These are phyloP conservation scores for Macrobrachium rosenbergii DNA, from an alignment of 1,140 invertebrate genomes.

Conservation along the genomic window DNA sequence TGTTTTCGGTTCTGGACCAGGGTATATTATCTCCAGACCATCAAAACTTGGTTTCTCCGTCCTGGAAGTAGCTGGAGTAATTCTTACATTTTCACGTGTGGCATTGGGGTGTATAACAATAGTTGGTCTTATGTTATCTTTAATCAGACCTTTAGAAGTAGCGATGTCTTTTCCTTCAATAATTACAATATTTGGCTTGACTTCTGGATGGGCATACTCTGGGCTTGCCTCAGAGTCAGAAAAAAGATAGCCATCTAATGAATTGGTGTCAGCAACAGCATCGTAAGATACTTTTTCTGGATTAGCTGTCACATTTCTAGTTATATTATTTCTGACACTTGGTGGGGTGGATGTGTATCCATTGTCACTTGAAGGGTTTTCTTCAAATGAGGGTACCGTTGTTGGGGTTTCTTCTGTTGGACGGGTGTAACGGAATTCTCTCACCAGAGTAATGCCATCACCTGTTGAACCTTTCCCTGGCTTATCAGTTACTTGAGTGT, in stretches of 20 bases:
- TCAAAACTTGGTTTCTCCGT: slow-evolving; percentile 13
- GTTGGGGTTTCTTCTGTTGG: slow-evolving; percentile 63
- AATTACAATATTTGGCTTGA: slow-evolving; percentile 15
- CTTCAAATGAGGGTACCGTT: slow-evolving; percentile 12
- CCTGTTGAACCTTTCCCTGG: slow-evolving; percentile 40
- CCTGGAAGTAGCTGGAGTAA: background rate
- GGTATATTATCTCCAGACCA: slow-evolving; percentile 29
- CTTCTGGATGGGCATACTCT: slow-evolving; percentile 48
- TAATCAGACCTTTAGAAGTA: slow-evolving; percentile 33
- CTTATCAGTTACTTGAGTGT: slow-evolving; percentile 58
- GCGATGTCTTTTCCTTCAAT: slow-evolving; percentile 15
- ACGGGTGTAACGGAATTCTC: slow-evolving; percentile 63
- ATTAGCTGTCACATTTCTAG: slow-evolving; percentile 29
- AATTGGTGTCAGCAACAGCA: slow-evolving; percentile 64
- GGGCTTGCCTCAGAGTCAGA: slow-evolving; percentile 63
- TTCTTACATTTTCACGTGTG: background rate
- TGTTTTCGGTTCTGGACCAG: slow-evolving; percentile 23
- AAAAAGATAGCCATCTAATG: slow-evolving; percentile 64
- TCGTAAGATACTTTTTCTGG: slow-evolving; percentile 29
- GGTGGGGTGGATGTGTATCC: slow-evolving; percentile 42
- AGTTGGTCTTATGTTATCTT: slow-evolving; percentile 32
- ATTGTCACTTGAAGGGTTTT: slow-evolving; percentile 5
- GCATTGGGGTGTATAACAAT: background rate
- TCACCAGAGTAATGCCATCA: slow-evolving; percentile 32
- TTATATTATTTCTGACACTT: slow-evolving; percentile 26